Base-by-base conservation (phyloP, 2,888 invertebrate genomes). In the Anticlea derivata region DNA sequence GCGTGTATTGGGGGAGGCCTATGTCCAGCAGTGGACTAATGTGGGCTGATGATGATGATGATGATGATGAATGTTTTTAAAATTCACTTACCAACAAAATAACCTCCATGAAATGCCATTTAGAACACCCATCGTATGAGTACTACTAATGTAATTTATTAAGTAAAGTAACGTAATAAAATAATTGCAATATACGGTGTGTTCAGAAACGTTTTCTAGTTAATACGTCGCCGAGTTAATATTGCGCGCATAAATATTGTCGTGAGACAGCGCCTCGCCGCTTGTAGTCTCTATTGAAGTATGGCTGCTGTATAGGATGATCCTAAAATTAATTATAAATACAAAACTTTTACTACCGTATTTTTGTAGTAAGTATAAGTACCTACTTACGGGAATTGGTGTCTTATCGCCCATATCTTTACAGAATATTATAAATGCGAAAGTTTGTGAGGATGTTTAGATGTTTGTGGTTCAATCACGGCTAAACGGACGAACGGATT, bases 191-290 rank as follows among this genome's bases (percentile, higher is more conserved):
- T 48, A 44, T 48, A 51, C 50, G 35, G 10, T 10, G 23, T 58
- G 66, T 76, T 75, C 59, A 64, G 73, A 74, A 74, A 81, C 74
- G 78, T 69, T 69, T 78, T 74, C 70, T 65, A 76, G 78, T 80
- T 78, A 79, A 80, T 80, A 77, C 68, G 75, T 78, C 71, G 74
- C 70, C 49, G 77, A 88, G 89, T 91, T 91, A 90, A 91, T 91
- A 91, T 89, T 83, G 81, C 80, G 77, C 83, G 83, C 91, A 91
- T 91, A 91, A 91, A 91, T 91, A 91, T 89, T 81, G 86, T 83
- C 80, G 79, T 75, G 68, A 70, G 88, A 90, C 89, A 88, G 84
- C 81, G 70, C 75, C 83, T 76, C 78, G 83, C 83, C 83, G 80
- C 84, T 78, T 80, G 67, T 82, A 88, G 86, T 84, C 88, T 86